Evolutionary conservation across 2,113 vertebrate genomes (phyloP).

Genomic region (Myxocyprinus asiaticus): DNA sequence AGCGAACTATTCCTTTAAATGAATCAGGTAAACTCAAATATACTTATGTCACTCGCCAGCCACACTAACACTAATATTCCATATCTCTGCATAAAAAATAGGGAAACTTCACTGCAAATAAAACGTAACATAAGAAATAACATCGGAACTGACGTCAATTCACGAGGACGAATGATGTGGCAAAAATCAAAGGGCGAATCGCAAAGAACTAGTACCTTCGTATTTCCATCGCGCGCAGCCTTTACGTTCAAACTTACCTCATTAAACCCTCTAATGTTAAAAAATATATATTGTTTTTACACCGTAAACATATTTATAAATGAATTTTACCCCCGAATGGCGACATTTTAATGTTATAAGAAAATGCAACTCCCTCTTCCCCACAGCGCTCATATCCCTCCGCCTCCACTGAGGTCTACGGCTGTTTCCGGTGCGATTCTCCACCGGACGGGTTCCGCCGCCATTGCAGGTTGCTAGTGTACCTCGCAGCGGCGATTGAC

Average conservation of each 20-base stretch:
- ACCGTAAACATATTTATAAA: too few species aligned
- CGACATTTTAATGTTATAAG: slow-evolving; percentile 10
- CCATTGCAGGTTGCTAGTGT: slow-evolving; percentile 88
- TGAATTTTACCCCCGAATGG: too few species aligned
- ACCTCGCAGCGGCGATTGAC: slow-evolving; percentile 70
- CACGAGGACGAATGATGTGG: slow-evolving; percentile 94
- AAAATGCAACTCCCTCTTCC: slow-evolving; percentile 30
- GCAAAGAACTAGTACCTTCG: slow-evolving; percentile 74
- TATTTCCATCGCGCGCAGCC: not conserved
- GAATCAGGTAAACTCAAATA: too few species aligned
- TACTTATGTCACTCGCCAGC: too few species aligned
- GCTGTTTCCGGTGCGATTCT: slow-evolving; percentile 89
- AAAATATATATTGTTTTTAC: not conserved
- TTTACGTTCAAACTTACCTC: not conserved
- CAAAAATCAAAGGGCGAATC: slow-evolving; percentile 81
- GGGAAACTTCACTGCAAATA: not conserved
- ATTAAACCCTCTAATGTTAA: not conserved
- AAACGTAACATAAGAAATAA: slow-evolving; percentile 13
- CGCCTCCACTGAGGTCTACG: slow-evolving; percentile 76
- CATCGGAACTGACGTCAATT: slow-evolving; percentile 80
- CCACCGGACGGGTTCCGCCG: slow-evolving; percentile 77
- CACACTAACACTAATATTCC: not conserved
- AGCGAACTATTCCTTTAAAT: too few species aligned
- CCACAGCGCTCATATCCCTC: slow-evolving; percentile 75
- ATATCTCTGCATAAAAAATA: not conserved